These are phyloP conservation scores for Ginglymostoma cirratum DNA, from an alignment of 2,113 vertebrate species.

Conservation along the genomic window DNA sequence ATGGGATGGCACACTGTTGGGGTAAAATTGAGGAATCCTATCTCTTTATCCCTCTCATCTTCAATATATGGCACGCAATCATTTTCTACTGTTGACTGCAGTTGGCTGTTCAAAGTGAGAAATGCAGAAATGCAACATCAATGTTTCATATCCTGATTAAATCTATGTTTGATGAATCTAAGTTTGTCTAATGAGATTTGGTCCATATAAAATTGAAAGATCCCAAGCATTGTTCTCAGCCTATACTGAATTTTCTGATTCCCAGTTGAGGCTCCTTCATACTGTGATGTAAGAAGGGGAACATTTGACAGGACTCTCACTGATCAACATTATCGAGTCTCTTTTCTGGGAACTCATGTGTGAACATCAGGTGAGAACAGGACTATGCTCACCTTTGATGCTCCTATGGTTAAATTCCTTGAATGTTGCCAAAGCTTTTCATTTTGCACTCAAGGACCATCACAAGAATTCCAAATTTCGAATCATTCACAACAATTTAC, in stretches of 20 bases:
- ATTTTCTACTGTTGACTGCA: neutral
- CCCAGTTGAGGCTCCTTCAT: neutral
- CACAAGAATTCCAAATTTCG: no score
- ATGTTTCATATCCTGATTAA: neutral
- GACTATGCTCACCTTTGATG: neutral
- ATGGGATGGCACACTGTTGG: neutral
- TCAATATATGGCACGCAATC: neutral
- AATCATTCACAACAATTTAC: no score
- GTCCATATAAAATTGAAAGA: neutral
- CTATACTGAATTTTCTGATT: neutral
- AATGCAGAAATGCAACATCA: neutral
- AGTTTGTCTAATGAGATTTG: neutral
- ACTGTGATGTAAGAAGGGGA: neutral
- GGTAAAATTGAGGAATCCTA: neutral
- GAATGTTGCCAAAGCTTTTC: no score
- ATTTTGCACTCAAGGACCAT: no score
- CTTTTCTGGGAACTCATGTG: neutral
- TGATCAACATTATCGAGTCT: neutral
- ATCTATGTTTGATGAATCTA: neutral
- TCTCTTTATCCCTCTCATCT: neutral
- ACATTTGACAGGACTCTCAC: neutral
- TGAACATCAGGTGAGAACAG: neutral
- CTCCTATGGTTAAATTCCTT: neutral
- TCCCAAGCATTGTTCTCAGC: neutral
- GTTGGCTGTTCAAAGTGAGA: neutral